Evolutionary conservation across 2,888 invertebrate species (phyloP).

Genomic region (Prosopocoilus inquinatus): DNA sequence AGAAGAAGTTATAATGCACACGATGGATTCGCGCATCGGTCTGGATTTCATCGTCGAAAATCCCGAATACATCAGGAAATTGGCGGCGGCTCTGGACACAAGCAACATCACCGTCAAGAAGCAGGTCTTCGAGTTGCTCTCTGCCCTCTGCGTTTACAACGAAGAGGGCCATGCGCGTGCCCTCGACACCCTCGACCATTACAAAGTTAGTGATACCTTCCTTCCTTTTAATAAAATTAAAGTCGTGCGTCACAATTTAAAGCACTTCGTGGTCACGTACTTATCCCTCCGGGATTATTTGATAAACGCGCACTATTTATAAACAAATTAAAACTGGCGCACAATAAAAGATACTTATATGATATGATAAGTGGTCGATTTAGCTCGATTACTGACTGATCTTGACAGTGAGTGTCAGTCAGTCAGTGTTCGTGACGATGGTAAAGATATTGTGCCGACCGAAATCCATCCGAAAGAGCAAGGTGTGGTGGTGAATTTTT

Average conservation of each 20-base stretch:
- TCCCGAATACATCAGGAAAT: conserved; percentile 86
- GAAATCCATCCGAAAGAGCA: too few relatives aligned
- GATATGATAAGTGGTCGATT: too few relatives aligned
- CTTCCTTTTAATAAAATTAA: too few relatives aligned
- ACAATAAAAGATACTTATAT: too few relatives aligned
- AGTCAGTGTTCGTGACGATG: too few relatives aligned
- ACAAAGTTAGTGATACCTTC: conserved; percentile 66
- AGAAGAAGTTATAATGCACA: conserved; percentile 28
- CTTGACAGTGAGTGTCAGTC: too few relatives aligned
- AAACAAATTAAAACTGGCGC: too few relatives aligned
- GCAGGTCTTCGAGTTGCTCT: conserved; percentile 93
- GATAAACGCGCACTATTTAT: too few relatives aligned
- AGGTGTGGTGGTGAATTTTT: too few relatives aligned
- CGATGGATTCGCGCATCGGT: conserved; percentile 87
- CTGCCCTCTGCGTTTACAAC: conserved; percentile 92
- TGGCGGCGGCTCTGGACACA: conserved; percentile 90
- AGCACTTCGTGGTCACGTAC: background rate
- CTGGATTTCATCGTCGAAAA: conserved; percentile 93
- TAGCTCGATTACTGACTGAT: too few relatives aligned
- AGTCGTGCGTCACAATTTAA: background rate
- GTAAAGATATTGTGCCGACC: too few relatives aligned
- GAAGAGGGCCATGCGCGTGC: conserved; percentile 84
- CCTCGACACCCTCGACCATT: conserved; percentile 87
- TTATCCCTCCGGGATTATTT: too few relatives aligned
- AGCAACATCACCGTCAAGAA: conserved; percentile 90